phyloP scores from a whole-genome alignment of 2,113 vertebrate species.

The Charadrius vociferus region DNA sequence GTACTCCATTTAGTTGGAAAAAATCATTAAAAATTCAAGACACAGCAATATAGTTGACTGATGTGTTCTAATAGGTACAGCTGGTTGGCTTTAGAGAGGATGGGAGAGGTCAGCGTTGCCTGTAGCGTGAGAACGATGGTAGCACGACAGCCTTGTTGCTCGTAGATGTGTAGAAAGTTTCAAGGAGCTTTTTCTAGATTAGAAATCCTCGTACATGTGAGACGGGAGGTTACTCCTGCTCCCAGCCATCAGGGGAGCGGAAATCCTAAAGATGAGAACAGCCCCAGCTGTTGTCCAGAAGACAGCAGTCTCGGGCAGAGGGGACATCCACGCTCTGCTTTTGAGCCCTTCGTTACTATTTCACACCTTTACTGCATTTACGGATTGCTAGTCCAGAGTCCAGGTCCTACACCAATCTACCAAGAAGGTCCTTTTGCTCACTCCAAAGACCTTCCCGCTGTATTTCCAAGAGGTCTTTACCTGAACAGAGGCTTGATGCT shows the following conservation, averaged over 20 bases:
- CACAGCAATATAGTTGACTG: background rate
- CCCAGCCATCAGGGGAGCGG: background rate
- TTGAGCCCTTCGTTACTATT: rapidly evolving
- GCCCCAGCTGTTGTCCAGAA: background rate
- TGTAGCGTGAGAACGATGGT: background rate
- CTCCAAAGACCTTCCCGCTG: background rate
- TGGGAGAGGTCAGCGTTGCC: slow-evolving; percentile 50
- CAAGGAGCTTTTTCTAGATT: background rate
- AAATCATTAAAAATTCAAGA: slow-evolving; percentile 45
- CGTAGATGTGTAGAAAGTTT: background rate
- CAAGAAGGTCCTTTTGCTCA: background rate
- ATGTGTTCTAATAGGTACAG: slow-evolving; percentile 45
- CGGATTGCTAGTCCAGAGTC: background rate
- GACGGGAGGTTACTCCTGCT: background rate
- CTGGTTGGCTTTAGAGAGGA: slow-evolving; percentile 1
- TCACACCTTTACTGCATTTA: background rate
- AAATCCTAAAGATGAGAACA: background rate
- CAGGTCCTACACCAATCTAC: background rate
- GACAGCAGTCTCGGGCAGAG: background rate
- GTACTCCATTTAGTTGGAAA: slow-evolving; percentile 28
- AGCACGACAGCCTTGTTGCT: background rate
- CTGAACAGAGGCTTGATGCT: background rate
- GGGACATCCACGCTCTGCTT: background rate
- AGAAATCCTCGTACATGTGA: background rate
- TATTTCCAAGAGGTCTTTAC: background rate